phyloP scores from a whole-genome alignment of 2,888 invertebrate genomes.

The Caprella mutica region DNA sequence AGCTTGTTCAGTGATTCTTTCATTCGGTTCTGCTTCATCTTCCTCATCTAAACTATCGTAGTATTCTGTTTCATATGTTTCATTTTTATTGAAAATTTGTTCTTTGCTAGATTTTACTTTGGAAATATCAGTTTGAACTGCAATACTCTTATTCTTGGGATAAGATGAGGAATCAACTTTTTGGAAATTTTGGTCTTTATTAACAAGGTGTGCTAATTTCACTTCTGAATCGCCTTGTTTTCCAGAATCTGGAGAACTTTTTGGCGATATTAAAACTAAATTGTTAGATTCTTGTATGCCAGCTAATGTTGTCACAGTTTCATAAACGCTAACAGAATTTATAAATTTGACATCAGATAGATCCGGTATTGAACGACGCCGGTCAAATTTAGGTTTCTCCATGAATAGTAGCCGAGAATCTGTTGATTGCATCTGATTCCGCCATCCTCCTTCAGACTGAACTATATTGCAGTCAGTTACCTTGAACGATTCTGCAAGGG shows the following conservation, averaged over 20 bases:
- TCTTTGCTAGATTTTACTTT: not conserved
- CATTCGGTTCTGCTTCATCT: not conserved
- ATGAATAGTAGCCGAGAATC: conserved; percentile 9
- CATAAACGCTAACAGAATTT: conserved; percentile 8
- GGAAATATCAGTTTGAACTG: not conserved
- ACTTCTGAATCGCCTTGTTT: conserved; percentile 1
- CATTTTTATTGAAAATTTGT: not conserved
- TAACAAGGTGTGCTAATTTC: no score
- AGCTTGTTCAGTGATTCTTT: not conserved
- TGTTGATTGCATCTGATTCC: conserved; percentile 4
- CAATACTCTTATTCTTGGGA: not conserved
- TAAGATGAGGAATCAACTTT: not conserved
- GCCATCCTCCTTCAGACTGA: not conserved
- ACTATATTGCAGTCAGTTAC: not conserved
- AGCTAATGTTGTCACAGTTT: conserved; percentile 8
- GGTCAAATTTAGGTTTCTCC: conserved; percentile 10
- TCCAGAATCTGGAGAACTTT: not conserved
- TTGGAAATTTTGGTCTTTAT: not conserved
- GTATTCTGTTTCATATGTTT: conserved; percentile 7
- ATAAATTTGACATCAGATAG: conserved; percentile 9
- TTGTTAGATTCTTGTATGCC: conserved; percentile 5
- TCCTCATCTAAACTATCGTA: conserved; percentile 16
- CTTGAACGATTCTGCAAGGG: not conserved
- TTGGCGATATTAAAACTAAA: not conserved
- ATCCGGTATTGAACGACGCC: conserved; percentile 15